Conservation (phyloP, 1,140 invertebrate species). For the Vollenhovia emeryi region DNA sequence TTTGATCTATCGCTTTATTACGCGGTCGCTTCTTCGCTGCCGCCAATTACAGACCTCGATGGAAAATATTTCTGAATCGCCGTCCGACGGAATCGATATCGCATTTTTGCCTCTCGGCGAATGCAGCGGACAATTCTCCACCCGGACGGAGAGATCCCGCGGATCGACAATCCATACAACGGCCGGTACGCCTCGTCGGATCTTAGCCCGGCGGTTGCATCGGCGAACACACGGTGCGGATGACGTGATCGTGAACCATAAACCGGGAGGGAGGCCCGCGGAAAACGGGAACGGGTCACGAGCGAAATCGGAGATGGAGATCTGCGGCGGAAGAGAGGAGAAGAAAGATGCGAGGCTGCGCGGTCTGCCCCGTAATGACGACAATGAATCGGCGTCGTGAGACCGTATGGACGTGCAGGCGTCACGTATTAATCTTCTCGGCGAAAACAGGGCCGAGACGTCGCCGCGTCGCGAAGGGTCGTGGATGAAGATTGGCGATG, state of each 20-base stretch:
- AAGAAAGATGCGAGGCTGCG: neutral
- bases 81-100: neutral
- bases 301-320: conserved; percentile 4
- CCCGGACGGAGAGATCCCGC: neutral
- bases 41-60: neutral
- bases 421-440: conserved; percentile 55
- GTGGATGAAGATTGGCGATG: neutral
- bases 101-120: neutral
- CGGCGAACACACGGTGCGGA: neutral
- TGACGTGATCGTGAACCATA: neutral
- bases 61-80: neutral
- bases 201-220: neutral
- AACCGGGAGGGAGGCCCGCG: neutral
- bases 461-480: neutral
- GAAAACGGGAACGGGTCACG: neutral
- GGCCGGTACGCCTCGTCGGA: neutral
- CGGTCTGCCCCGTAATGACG: neutral
- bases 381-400: conserved; percentile 29
- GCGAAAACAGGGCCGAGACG: conserved; percentile 20
- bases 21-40: neutral
- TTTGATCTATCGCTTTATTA: neutral
- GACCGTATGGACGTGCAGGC: conserved; percentile 2
- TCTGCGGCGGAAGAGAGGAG: neutral
- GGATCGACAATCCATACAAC: conserved; percentile 1
- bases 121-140: neutral